A percentile compares a stretch with the other conserved stretches of the same genome.
Conservation (phyloP, 1,140 invertebrate genomes). For the Drosophila insularis region DNA sequence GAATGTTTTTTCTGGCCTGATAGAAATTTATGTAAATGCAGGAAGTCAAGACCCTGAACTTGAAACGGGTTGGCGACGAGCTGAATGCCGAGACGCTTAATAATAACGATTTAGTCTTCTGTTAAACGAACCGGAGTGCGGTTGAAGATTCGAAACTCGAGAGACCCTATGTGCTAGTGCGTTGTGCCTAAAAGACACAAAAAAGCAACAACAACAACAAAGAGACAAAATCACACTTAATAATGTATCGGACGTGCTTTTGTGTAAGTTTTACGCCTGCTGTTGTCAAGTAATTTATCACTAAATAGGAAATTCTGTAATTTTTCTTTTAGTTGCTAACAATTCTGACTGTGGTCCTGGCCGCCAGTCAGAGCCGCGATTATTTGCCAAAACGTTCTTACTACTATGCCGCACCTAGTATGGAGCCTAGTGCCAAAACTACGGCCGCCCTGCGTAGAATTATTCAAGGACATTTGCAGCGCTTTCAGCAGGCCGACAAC, state of each 20-base stretch:
- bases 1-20: constrained; percentile 33
- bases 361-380: constrained; percentile 34
- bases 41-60: constrained; percentile 60
- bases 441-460: constrained; percentile 59
- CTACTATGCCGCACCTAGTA: constrained; percentile 40
- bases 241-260: constrained; percentile 54
- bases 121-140: constrained; percentile 47
- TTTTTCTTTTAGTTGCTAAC: constrained; percentile 39
- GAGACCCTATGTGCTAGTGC: constrained; percentile 7
- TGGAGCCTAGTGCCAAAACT: constrained; percentile 30
- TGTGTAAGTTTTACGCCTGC: constrained; percentile 36
- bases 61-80: constrained; percentile 55
- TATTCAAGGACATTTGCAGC: constrained; percentile 59
- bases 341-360: constrained; percentile 34
- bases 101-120: constrained; percentile 45
- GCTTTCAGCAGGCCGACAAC: constrained; percentile 58
- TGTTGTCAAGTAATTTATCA: constrained; percentile 14
- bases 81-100: constrained; percentile 18
- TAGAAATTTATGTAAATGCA: constrained; percentile 78
- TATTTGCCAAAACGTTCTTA: constrained; percentile 60
- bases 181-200: background rate
- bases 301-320: too few species aligned
- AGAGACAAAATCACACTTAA: constrained; percentile 12
- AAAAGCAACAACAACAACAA: background rate
- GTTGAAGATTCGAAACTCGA: constrained; percentile 18